Conservation (phyloP, 2,113 vertebrate species). For the Martes martes region DNA sequence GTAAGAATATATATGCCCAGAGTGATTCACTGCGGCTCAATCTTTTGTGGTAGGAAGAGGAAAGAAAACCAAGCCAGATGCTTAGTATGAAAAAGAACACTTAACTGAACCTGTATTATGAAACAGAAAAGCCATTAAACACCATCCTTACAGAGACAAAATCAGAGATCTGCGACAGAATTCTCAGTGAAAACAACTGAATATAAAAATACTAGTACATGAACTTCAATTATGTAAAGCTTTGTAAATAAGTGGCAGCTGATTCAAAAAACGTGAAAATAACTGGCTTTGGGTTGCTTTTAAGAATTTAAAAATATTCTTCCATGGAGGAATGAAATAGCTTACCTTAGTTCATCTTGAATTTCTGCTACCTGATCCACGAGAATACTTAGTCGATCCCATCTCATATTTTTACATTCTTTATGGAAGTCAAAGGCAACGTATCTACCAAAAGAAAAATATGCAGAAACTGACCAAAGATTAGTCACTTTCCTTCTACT, state of each 20-base stretch:
- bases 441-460: constrained; percentile 83
- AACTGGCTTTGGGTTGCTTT: not conserved
- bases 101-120: not conserved
- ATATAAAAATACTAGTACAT: not conserved
- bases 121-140: not conserved
- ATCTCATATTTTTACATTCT: constrained; percentile 95
- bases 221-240: not conserved
- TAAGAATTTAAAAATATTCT: constrained; percentile 19
- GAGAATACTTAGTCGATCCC: constrained; percentile 94
- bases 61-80: not conserved
- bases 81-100: not conserved
- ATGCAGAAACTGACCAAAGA: not conserved
- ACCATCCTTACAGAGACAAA: not conserved
- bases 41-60: not conserved
- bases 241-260: not conserved
- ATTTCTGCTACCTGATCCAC: constrained; percentile 90
- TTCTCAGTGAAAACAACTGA: not conserved
- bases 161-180: not conserved
- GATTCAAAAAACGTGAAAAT: not conserved
- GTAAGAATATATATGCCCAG: not conserved
- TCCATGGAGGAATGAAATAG: not conserved
- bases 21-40: not conserved
- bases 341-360: constrained; percentile 94
- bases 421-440: constrained; percentile 97
- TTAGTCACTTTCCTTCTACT: not conserved